Conservation (phyloP, 1,140 invertebrate genomes). For the Rhyzopertha dominica region DNA sequence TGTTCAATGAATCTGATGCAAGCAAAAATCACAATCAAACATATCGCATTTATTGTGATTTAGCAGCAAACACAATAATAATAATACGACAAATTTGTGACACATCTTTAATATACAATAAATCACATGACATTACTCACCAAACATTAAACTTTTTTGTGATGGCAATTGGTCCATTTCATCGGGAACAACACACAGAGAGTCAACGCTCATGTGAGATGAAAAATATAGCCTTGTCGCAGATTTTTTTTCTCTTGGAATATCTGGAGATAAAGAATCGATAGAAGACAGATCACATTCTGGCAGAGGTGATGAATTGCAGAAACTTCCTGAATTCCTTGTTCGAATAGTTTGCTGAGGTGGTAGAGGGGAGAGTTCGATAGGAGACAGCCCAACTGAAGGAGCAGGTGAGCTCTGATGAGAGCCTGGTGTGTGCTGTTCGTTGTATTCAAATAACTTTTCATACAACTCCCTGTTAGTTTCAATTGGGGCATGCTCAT, state of each 20-base stretch:
- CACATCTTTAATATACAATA: too few relatives aligned
- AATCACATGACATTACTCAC: too few relatives aligned
- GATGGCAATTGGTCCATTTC: constrained; percentile 7
- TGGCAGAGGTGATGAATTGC: constrained; percentile 6
- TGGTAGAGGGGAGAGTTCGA: constrained; percentile 24
- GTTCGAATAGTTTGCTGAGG: too few relatives aligned
- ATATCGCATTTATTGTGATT: too few relatives aligned
- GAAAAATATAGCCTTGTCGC: constrained; percentile 27
- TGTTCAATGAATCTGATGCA: too few relatives aligned
- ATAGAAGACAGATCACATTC: constrained; percentile 39
- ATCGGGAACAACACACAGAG: constrained; percentile 17
- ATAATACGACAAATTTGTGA: too few relatives aligned
- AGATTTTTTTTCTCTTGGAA: constrained; percentile 8
- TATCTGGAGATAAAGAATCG: neutral
- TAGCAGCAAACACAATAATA: too few relatives aligned
- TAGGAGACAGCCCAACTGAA: constrained; percentile 30
- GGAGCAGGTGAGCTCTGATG: constrained; percentile 20
- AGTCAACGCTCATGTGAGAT: constrained; percentile 32
- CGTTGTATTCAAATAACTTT: constrained; percentile 32
- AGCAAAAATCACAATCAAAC: too few relatives aligned
- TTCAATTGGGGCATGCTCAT: constrained; percentile 16
- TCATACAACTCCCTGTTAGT: constrained; percentile 23
- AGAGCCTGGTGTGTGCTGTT: constrained; percentile 9
- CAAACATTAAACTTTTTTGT: constrained; percentile 16
- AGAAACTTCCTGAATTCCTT: constrained; percentile 19